These are phyloP conservation scores for Eristalis arbustorum DNA, from an alignment of 2,888 invertebrate species.

Conservation along the genomic window DNA sequence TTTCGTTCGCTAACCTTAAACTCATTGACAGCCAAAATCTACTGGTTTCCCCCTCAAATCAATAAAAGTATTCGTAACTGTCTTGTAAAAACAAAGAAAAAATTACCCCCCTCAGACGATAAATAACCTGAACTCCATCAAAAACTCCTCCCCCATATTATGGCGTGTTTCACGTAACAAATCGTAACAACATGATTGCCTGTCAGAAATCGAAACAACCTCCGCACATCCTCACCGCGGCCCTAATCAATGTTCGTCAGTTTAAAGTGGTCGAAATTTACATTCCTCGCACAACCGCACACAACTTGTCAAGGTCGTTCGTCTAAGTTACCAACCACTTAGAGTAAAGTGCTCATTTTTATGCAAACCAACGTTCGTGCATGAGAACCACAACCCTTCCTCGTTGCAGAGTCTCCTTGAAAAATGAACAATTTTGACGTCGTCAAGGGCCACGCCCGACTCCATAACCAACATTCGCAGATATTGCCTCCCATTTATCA, in stretches of 20 bases:
- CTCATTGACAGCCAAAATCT: no score
- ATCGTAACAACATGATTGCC: background rate
- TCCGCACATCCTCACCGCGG: background rate
- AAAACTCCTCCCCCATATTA: no score
- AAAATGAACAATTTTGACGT: background rate
- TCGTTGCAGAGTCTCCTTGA: background rate
- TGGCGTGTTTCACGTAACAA: background rate
- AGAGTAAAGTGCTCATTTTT: background rate
- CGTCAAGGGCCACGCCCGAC: background rate
- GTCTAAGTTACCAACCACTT: background rate
- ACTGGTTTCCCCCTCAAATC: no score
- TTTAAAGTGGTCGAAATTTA: background rate
- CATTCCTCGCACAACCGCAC: background rate
- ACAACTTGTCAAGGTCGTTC: background rate
- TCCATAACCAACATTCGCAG: background rate
- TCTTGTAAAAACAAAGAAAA: no score
- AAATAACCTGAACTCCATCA: background rate
- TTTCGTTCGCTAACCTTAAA: no score
- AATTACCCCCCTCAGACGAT: no score
- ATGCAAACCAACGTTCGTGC: background rate
- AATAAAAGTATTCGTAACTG: no score
- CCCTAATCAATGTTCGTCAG: background rate
- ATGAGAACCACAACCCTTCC: background rate
- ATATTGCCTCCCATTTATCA: slow-evolving; percentile 9
- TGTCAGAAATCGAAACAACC: background rate